Evolutionary conservation across 2,888 invertebrate species (phyloP).

Genomic region (Philereme vetulata): DNA sequence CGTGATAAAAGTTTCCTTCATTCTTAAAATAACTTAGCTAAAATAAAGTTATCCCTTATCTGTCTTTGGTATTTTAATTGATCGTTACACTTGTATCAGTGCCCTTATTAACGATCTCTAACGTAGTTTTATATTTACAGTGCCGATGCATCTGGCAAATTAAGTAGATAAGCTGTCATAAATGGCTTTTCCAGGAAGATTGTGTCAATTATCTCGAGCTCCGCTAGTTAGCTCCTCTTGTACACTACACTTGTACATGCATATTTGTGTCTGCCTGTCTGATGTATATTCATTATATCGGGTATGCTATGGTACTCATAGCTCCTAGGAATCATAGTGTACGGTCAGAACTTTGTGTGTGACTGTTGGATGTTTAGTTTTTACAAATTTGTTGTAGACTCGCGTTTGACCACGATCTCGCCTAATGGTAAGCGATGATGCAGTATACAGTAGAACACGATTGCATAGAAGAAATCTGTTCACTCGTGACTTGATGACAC

Average conservation of each 20-base stretch:
- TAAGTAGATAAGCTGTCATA: slow-evolving; percentile 35
- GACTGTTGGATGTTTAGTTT: too few relatives aligned
- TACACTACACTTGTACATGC: slow-evolving; percentile 51
- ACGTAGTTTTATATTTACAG: neutral
- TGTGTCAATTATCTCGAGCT: slow-evolving; percentile 52
- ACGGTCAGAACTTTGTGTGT: too few relatives aligned
- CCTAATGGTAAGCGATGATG: too few relatives aligned
- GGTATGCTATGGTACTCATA: too few relatives aligned
- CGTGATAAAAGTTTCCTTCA: neutral
- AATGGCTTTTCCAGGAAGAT: slow-evolving; percentile 61
- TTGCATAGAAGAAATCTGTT: too few relatives aligned
- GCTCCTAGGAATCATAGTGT: too few relatives aligned
- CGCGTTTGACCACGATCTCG: too few relatives aligned
- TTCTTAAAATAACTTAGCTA: neutral
- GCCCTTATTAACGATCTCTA: neutral
- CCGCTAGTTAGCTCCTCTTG: slow-evolving; percentile 54
- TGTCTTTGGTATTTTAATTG: neutral
- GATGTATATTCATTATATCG: too few relatives aligned
- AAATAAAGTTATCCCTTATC: neutral
- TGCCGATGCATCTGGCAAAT: slow-evolving; percentile 26
- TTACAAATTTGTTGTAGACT: too few relatives aligned
- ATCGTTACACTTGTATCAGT: neutral
- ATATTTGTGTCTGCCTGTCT: neutral
- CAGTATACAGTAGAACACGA: too few relatives aligned
- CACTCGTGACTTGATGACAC: too few relatives aligned